Percentiles rank a stretch among this genome's conserved stretches.
Evolutionary conservation across 37 sponge, comb jelly and placozoan genomes (phyloP).

Genomic region (Halichondria panicea): DNA sequence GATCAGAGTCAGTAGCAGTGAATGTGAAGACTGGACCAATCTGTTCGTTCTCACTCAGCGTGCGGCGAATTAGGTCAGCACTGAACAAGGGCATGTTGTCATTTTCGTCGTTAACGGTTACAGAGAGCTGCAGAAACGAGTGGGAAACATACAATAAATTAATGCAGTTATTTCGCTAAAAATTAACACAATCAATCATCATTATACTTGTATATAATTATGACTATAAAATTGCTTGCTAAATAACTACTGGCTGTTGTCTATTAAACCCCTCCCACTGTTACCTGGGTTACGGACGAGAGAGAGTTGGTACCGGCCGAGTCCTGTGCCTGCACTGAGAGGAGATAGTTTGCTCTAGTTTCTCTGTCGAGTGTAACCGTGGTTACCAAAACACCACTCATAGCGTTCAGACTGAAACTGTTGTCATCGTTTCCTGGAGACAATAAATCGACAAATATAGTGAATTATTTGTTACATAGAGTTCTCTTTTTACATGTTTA

Average conservation of each 20-base stretch:
- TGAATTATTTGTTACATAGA: too few species aligned
- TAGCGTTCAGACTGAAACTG: slow-evolving; percentile 6
- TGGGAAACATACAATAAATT: background rate
- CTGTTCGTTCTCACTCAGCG: slow-evolving; percentile 16
- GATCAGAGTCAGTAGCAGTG: slow-evolving; percentile 15
- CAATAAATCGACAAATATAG: too few species aligned
- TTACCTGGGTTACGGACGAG: slow-evolving; percentile 25
- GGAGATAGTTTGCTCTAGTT: slow-evolving; percentile 7
- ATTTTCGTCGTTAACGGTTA: slow-evolving; percentile 30
- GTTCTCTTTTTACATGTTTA: too few species aligned
- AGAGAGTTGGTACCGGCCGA: slow-evolving; percentile 14
- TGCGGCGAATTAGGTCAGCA: background rate
- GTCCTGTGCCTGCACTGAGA: slow-evolving; percentile 29
- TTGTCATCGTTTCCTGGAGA: slow-evolving; percentile 15
- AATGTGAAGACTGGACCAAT: background rate
- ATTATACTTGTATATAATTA: background rate
- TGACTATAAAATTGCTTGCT: background rate
- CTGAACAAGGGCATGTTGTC: slow-evolving; percentile 36
- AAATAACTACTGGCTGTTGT: background rate
- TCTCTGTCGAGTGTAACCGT: slow-evolving; percentile 22
- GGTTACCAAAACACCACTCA: slow-evolving; percentile 19
- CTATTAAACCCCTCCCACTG: background rate
- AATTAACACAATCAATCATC: too few species aligned
- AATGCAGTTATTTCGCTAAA: background rate
- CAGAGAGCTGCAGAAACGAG: slow-evolving; percentile 7